phyloP scores from a whole-genome alignment of 1,140 invertebrate species.

The Coenobita brevimanus region DNA sequence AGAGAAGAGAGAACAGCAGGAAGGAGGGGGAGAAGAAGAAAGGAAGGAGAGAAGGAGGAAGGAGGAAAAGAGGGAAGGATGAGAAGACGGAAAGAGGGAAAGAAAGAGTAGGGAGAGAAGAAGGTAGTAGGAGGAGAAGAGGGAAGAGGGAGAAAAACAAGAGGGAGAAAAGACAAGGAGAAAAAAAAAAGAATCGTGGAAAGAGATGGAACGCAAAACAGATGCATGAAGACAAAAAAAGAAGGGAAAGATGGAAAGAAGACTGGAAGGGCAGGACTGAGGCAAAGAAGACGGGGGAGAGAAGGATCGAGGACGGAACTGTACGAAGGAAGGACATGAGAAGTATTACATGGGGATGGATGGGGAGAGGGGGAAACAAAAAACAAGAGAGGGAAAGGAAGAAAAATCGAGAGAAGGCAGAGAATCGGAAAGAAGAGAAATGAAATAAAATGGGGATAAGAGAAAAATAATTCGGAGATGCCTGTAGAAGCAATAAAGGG shows the following conservation, averaged over 20 bases:
- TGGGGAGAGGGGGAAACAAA: background rate
- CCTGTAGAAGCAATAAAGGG: background rate
- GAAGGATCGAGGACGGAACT: slow-evolving; percentile 16
- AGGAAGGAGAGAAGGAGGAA: background rate
- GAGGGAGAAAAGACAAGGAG: background rate
- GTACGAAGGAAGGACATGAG: background rate
- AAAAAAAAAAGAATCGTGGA: background rate
- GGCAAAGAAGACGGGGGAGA: background rate
- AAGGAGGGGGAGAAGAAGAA: background rate
- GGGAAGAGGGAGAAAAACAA: background rate
- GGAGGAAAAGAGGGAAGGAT: background rate
- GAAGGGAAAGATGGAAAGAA: background rate
- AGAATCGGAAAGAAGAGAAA: background rate
- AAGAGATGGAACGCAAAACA: slow-evolving; percentile 10
- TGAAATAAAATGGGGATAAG: too few species aligned
- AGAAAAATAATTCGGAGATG: background rate
- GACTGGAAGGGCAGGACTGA: background rate
- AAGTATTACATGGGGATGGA: background rate
- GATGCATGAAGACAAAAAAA: background rate
- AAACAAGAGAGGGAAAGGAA: background rate
- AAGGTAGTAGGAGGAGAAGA: too few species aligned
- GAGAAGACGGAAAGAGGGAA: background rate
- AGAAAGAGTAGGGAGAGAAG: background rate
- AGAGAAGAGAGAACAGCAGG: background rate
- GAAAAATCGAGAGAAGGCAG: background rate